Evolutionary conservation across 2,113 vertebrate species (phyloP).

Genomic region (Sakesphorus luctuosus): DNA sequence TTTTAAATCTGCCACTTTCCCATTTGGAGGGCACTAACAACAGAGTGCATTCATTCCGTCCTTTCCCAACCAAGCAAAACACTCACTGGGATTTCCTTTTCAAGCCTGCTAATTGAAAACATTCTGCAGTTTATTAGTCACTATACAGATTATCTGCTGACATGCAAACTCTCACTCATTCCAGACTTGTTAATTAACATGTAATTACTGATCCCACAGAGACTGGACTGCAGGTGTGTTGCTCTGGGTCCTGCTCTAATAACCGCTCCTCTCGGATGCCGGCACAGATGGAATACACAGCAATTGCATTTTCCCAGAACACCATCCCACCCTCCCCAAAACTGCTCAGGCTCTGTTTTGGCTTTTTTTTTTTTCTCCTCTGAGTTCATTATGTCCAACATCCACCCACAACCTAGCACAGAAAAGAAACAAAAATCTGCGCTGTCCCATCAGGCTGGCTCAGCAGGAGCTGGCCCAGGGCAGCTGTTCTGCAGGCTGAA

Average conservation of each 20-base stretch:
- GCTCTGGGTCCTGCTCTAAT: conserved; percentile 52
- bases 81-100: conserved; percentile 71
- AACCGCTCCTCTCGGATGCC: neutral
- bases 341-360: neutral
- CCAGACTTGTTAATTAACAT: conserved; percentile 74
- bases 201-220: conserved; percentile 65
- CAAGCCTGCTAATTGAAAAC: conserved; percentile 74
- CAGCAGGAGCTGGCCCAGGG: conserved; percentile 12
- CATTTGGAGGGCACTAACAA: conserved; percentile 53
- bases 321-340: neutral
- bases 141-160: conserved; percentile 71
- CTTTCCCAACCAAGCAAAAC: conserved; percentile 60
- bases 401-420: neutral
- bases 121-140: conserved; percentile 73
- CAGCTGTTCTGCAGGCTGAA: conserved; percentile 24
- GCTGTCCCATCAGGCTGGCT: neutral
- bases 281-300: neutral
- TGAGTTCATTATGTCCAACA: neutral
- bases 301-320: conserved; percentile 3
- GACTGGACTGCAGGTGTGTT: conserved; percentile 72
- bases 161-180: conserved; percentile 70
- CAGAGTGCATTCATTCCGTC: conserved; percentile 42
- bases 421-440: neutral
- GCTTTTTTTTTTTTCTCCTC: neutral
- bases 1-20: conserved; percentile 9